A percentile compares a stretch with the other conserved stretches of the same genome.
Evolutionary conservation across 2,797 vertebrate species (phyloP).

Genomic region (Rhinogobio ventralis): DNA sequence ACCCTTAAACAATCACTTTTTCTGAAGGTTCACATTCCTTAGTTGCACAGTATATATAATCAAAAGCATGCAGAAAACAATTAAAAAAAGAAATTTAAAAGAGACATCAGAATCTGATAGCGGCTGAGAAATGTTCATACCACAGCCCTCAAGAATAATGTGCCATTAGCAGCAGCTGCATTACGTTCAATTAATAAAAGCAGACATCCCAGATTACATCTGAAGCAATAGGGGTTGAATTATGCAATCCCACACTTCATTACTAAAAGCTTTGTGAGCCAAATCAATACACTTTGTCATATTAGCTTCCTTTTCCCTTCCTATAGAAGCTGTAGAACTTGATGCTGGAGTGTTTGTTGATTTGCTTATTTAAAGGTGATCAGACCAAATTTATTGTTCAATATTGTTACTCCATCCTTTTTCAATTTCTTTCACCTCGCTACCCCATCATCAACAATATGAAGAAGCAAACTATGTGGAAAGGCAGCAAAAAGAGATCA

Average conservation of each 20-base stretch:
- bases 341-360: background rate
- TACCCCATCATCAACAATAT: background rate
- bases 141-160: constrained; percentile 25
- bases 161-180: constrained; percentile 25
- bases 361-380: background rate
- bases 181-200: constrained; percentile 41
- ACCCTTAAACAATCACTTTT: background rate
- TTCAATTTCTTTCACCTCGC: background rate
- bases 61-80: constrained; percentile 4
- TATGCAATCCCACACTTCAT: constrained; percentile 35
- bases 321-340: constrained; percentile 8
- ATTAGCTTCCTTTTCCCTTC: constrained; percentile 11
- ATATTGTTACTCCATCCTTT: background rate
- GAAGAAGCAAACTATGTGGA: background rate
- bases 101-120: constrained; percentile 45
- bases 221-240: background rate
- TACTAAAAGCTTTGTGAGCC: constrained; percentile 23
- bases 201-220: constrained; percentile 39
- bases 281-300: constrained; percentile 49
- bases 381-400: background rate
- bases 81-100: constrained; percentile 14
- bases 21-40: background rate
- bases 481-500: constrained; percentile 1
- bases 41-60: background rate
- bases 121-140: background rate